A percentile compares a stretch with the other conserved stretches of the same genome.
Evolutionary conservation across 1,140 invertebrate genomes (phyloP).

Genomic region (Oryzaephilus surinamensis): DNA sequence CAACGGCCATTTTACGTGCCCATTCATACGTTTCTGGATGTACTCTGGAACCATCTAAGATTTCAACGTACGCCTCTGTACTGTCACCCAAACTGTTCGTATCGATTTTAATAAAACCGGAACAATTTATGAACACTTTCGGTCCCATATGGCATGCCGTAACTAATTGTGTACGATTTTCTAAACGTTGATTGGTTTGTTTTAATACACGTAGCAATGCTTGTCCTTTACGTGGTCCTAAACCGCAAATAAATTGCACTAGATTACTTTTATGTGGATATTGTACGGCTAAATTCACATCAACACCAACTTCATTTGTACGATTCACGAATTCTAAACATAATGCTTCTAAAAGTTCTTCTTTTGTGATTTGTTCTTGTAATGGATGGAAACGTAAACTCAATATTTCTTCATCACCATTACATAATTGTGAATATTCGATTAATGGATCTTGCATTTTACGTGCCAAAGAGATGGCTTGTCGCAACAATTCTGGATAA

Average conservation of each 20-base stretch:
- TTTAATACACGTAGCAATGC: constrained; percentile 84
- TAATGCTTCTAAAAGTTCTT: constrained; percentile 75
- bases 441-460: constrained; percentile 91
- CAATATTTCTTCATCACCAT: constrained; percentile 89
- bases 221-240: constrained; percentile 90
- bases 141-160: constrained; percentile 94
- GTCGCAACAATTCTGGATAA: constrained; percentile 76
- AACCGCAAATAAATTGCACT: constrained; percentile 96
- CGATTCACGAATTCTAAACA: constrained; percentile 87
- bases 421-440: constrained; percentile 93
- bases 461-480: constrained; percentile 87
- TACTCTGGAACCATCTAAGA: constrained; percentile 93
- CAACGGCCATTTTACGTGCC: constrained; percentile 99
- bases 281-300: constrained; percentile 87
- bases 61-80: constrained; percentile 90
- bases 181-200: constrained; percentile 84
- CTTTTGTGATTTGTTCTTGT: constrained; percentile 75
- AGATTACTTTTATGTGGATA: constrained; percentile 79
- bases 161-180: constrained; percentile 92
- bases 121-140: constrained; percentile 98
- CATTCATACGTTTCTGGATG: constrained; percentile 99
- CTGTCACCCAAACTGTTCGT: constrained; percentile 88
- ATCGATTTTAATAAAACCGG: constrained; percentile 98
- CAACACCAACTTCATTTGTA: constrained; percentile 97
- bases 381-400: constrained; percentile 86